Base-by-base conservation (phyloP, 1,140 invertebrate genomes). In the Aradophagus sp. region DNA sequence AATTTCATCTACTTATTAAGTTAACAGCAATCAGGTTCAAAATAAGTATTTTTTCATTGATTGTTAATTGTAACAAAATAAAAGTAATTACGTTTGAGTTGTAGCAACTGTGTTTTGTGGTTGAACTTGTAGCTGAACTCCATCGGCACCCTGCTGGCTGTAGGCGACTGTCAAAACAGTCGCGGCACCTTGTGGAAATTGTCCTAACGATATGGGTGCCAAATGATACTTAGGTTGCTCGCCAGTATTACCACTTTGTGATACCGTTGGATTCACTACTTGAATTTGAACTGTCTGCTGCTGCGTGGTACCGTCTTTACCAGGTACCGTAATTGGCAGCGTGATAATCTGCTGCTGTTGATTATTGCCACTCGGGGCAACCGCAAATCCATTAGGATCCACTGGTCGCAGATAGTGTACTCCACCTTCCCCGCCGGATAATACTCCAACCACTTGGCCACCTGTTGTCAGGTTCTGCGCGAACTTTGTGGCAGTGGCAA, bases 201-300 rank as follows among this genome's bases (percentile, higher is more conserved):
- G 87, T 56, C 86, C 80, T 20, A 86, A 66, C 0, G 90, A 91
- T 77, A 92, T 90, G 32, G 90, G 90, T 0, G 88, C 87, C 32
- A 90, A 81, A 69, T 92, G 91, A 80, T 91, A 92, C 70, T 92
- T 92, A 0, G 90, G 90, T 50, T 90, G 89, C 36, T 88, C 87
- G 1, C 82, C 76, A 34, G 73, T 87, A 77, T 82, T 87, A 75
- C 83, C 87, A 45, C 80, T 78, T 44, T 83, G 82, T 0, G 81
- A 75, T 2, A 89, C 78, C 39, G 86, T 89, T 1, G 90, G 90
- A 74, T 87, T 89, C 5, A 91, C 86, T 29, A 93, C 91, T 79
- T 93, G 91, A 35, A 93, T 93, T 79, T 93, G 92, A 10, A 93
- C 89, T 5, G 90, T 92, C 68, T 91, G 91, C 73, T 92, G 91